phyloP scores from a whole-genome alignment of 2,888 invertebrate genomes.

The Pilophorus perplexus region DNA sequence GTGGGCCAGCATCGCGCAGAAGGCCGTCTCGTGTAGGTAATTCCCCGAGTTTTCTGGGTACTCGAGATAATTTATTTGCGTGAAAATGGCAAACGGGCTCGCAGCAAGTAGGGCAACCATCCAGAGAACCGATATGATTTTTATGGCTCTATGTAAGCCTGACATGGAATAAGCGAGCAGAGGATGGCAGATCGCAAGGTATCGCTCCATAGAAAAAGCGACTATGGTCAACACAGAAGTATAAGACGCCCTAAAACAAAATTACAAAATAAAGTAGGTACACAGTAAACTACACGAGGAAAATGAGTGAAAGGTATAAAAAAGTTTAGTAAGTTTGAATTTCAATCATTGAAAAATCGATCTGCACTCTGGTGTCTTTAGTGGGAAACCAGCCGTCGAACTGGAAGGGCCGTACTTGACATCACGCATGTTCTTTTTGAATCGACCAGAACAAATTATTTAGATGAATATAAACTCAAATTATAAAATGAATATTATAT shows the following conservation, averaged over 20 bases:
- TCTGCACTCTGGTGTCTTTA: too few species aligned
- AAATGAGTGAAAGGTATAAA: too few species aligned
- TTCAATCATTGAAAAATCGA: too few species aligned
- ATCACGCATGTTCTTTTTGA: too few species aligned
- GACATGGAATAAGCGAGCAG: slow-evolving; percentile 79
- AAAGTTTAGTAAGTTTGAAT: too few species aligned
- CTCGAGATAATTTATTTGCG: slow-evolving; percentile 69
- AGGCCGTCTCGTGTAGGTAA: slow-evolving; percentile 69
- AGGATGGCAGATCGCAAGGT: slow-evolving; percentile 88
- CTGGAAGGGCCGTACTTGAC: too few species aligned
- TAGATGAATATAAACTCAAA: too few species aligned
- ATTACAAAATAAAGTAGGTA: too few species aligned
- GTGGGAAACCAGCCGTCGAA: too few species aligned
- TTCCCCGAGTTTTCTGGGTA: slow-evolving; percentile 63
- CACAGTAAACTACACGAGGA: too few species aligned
- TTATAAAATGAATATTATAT: too few species aligned
- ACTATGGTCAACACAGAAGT: slow-evolving; percentile 89
- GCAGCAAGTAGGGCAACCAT: slow-evolving; percentile 70
- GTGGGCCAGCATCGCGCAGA: slow-evolving; percentile 70
- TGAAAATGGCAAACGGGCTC: slow-evolving; percentile 71
- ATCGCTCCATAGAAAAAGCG: slow-evolving; percentile 86
- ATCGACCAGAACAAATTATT: too few species aligned
- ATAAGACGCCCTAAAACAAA: slow-evolving; percentile 73
- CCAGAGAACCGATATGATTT: slow-evolving; percentile 78
- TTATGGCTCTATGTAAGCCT: slow-evolving; percentile 73